Conservation (phyloP, 1,140 invertebrate genomes). For the Drosophila melanogaster region Release_6_plus_ISO1_MT NC_004354.4:11325501-11326000, state of each 20-base stretch:
- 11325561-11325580: neutral
- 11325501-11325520: conserved; percentile 12
- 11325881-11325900: conserved; percentile 1
- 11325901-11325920: conserved; percentile 26
- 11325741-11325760: conserved; percentile 33
- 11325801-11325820: conserved; percentile 21
- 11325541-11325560: neutral
- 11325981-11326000: conserved; percentile 45
- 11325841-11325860: conserved; percentile 29
- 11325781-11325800: conserved; percentile 32
- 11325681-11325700: conserved; percentile 1
- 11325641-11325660: conserved; percentile 40
- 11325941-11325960: conserved; percentile 40
- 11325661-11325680: conserved; percentile 6
- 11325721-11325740: neutral
- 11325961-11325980: conserved; percentile 44
- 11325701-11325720: neutral
- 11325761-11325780: conserved; percentile 34
- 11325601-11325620: conserved; percentile 11
- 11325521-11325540: neutral
- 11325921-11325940: conserved; percentile 16
- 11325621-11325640: conserved; percentile 11
- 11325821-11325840: conserved; percentile 20
- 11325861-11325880: conserved; percentile 28
- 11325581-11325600: conserved; percentile 5